These are phyloP conservation scores for Cricetomys ansorgei DNA, from an alignment of 2,113 vertebrate species.

Conservation along the genomic window DNA sequence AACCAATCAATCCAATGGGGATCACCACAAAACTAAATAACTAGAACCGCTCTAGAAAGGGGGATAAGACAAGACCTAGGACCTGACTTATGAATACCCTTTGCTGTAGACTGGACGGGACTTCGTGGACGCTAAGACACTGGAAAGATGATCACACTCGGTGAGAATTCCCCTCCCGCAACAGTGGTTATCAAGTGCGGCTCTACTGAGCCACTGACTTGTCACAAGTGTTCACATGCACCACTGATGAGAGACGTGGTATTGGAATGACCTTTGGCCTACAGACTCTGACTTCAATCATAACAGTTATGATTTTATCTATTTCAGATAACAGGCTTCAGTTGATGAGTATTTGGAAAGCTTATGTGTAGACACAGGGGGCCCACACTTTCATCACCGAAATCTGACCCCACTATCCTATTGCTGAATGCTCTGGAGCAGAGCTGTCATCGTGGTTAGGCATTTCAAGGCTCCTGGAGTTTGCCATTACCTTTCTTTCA, in stretches of 20 bases:
- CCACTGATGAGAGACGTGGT: not conserved
- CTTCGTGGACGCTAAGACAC: not conserved
- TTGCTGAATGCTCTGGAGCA: not conserved
- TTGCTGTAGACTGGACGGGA: not conserved
- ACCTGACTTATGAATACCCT: not conserved
- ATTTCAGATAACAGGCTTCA: not conserved
- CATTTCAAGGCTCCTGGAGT: not conserved
- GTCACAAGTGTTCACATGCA: not conserved
- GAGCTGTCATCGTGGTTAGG: not conserved
- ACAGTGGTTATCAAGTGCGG: not conserved
- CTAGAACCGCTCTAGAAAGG: not conserved
- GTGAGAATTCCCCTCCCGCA: not conserved
- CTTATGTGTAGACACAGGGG: not conserved
- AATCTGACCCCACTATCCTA: not conserved
- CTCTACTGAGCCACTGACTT: not conserved
- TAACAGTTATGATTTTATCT: not conserved
- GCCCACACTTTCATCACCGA: not conserved
- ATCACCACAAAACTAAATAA: not conserved
- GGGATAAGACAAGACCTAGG: not conserved
- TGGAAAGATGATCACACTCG: not conserved
- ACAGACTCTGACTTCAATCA: not conserved
- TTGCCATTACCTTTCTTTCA: not conserved
- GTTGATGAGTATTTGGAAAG: not conserved
- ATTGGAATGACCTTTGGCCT: not conserved
- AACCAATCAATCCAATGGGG: not conserved